phyloP scores from a whole-genome alignment of 1,140 invertebrate species.

The Drosophila albomicans region DNA sequence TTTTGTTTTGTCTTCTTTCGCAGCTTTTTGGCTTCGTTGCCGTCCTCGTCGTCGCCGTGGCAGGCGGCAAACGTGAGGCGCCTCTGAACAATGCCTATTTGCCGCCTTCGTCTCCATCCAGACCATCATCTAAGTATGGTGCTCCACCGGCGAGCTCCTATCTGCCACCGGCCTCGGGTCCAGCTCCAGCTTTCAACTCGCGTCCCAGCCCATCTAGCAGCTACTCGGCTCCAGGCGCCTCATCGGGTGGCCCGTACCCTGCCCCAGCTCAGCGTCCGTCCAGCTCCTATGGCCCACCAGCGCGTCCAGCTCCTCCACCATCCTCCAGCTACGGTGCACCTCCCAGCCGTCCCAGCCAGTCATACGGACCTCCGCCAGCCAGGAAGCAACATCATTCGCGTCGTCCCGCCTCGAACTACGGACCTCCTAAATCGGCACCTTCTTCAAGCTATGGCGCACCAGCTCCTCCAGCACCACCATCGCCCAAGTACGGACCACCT shows the following conservation, averaged over 20 bases:
- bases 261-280: slow-evolving; percentile 84
- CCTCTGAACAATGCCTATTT: slow-evolving; percentile 70
- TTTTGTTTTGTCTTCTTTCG: slow-evolving; percentile 7
- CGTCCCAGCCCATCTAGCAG: slow-evolving; percentile 84
- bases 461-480: slow-evolving; percentile 81
- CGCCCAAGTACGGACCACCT: slow-evolving; percentile 85
- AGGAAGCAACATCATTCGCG: slow-evolving; percentile 59
- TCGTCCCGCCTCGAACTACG: slow-evolving; percentile 80
- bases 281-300: slow-evolving; percentile 84
- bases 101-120: slow-evolving; percentile 50
- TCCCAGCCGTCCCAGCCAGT: slow-evolving; percentile 70
- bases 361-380: slow-evolving; percentile 82
- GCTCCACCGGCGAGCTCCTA: slow-evolving; percentile 74
- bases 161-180: slow-evolving; percentile 80
- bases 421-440: slow-evolving; percentile 71
- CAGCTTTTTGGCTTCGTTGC: slow-evolving; percentile 69
- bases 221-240: slow-evolving; percentile 84
- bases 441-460: slow-evolving; percentile 85
- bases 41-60: slow-evolving; percentile 55
- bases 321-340: slow-evolving; percentile 85
- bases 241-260: slow-evolving; percentile 75
- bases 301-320: slow-evolving; percentile 78
- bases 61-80: slow-evolving; percentile 70
- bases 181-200: slow-evolving; percentile 73
- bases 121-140: slow-evolving; percentile 66